Conservation (phyloP, 35 echinoderm and acorn worm species). For the Stichopus chloronotus region DNA sequence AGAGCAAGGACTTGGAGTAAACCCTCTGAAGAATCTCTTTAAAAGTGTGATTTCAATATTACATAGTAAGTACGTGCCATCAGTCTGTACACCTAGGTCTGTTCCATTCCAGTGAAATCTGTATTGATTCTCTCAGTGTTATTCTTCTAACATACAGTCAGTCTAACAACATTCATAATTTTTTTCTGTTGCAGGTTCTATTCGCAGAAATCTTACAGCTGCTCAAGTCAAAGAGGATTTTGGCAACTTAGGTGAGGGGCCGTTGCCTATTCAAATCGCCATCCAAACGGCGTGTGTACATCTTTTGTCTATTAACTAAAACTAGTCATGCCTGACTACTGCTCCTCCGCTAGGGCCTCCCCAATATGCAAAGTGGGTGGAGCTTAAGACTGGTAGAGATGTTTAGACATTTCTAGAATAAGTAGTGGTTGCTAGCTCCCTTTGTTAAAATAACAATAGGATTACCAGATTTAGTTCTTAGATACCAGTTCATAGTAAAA, state of each 20-base stretch:
- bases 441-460: no score
- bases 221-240: slow-evolving; percentile 55
- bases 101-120: background rate
- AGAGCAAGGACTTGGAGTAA: slow-evolving; percentile 42
- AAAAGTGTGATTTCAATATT: slow-evolving; percentile 53
- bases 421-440: no score
- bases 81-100: background rate
- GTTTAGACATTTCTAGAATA: no score
- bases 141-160: background rate
- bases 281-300: no score
- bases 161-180: background rate
- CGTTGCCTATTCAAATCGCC: no score
- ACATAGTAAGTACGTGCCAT: slow-evolving; percentile 10
- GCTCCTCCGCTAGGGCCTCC: no score
- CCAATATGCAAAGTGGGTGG: no score
- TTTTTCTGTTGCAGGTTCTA: slow-evolving; percentile 38
- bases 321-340: no score
- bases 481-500: no score
- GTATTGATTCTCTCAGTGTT: background rate
- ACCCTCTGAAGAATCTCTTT: slow-evolving; percentile 49
- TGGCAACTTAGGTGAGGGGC: slow-evolving; percentile 27
- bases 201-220: slow-evolving; percentile 40
- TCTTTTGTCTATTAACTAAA: no score
- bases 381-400: no score
- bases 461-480: no score